These are phyloP conservation scores for Xenotilapia flavipinnis DNA, from an alignment of 2,113 vertebrate species.

Conservation along the genomic window DNA sequence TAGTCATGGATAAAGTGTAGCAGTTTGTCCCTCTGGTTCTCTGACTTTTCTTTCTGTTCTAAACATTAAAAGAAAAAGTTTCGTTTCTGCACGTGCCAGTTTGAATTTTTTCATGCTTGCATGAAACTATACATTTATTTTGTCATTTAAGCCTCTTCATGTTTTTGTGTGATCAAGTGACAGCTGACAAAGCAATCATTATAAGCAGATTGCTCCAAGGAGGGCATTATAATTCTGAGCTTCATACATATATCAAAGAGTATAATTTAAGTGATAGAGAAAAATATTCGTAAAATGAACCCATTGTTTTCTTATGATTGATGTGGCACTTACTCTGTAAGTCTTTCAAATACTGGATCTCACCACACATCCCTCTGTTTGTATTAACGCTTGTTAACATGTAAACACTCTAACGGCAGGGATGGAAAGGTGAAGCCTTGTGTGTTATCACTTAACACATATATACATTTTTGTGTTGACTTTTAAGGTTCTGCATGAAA, in stretches of 20 bases:
- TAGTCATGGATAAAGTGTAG: neutral
- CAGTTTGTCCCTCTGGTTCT: neutral
- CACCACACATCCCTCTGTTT: neutral
- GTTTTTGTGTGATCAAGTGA: neutral
- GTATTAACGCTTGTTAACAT: neutral
- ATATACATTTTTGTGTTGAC: neutral
- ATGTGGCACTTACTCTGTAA: neutral
- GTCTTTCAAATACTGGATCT: neutral
- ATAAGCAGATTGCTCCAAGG: neutral
- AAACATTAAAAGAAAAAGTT: neutral
- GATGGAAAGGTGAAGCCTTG: neutral
- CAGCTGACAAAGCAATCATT: neutral
- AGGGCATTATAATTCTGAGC: neutral
- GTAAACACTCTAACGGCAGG: conserved; percentile 5
- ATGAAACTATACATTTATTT: neutral
- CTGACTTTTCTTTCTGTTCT: neutral
- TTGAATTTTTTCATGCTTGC: neutral
- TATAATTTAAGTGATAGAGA: neutral
- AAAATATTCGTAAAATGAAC: neutral
- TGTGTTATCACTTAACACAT: neutral
- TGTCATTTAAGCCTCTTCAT: neutral
- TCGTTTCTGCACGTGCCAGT: neutral
- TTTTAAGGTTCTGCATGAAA: neutral
- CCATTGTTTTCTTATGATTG: neutral
- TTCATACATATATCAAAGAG: neutral